Conservation (phyloP, 1,140 invertebrate species). For the Drosophila miranda region DNA sequence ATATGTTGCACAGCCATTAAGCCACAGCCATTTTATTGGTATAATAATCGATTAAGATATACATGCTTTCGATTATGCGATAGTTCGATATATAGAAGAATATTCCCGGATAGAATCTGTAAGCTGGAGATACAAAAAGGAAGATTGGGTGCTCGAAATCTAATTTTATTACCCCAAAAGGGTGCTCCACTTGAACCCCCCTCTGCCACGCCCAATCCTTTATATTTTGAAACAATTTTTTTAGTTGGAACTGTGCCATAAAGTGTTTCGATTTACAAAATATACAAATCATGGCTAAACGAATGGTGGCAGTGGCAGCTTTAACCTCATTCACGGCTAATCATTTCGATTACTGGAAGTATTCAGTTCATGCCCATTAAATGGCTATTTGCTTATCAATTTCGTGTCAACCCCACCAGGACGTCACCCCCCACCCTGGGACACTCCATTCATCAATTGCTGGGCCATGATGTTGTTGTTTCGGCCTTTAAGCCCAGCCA, state of each 20-base stretch:
- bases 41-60: too few species aligned
- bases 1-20: too few species aligned
- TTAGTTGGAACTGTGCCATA: conserved; percentile 56
- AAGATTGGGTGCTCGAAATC: too few species aligned
- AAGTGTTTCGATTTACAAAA: conserved; percentile 58
- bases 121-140: too few species aligned
- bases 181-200: too few species aligned
- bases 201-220: too few species aligned
- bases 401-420: conserved; percentile 35
- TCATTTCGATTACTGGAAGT: conserved; percentile 62
- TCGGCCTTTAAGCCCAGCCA: conserved; percentile 18
- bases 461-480: background rate
- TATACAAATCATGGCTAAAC: conserved; percentile 29
- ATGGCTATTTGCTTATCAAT: conserved; percentile 78
- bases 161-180: too few species aligned
- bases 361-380: conserved; percentile 72
- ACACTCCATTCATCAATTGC: conserved; percentile 40
- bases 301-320: background rate
- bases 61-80: too few species aligned
- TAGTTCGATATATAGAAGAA: too few species aligned
- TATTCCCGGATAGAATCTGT: too few species aligned
- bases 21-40: too few species aligned
- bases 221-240: background rate
- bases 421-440: background rate
- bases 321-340: conserved; percentile 59